Evolutionary conservation across 2,797 vertebrate species (phyloP).

Genomic region (Adrianichthys oophorus): DNA sequence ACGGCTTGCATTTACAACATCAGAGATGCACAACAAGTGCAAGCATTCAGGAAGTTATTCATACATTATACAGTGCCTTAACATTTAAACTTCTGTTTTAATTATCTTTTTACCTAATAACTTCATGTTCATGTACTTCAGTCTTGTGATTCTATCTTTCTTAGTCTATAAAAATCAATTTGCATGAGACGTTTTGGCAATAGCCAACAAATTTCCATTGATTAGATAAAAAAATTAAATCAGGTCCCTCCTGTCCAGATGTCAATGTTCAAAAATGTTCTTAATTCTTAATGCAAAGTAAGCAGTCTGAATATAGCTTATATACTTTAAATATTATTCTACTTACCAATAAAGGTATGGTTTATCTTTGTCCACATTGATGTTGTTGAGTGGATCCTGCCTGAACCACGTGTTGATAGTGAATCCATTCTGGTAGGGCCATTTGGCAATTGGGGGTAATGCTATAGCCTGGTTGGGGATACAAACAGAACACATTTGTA

Average conservation of each 20-base stretch:
- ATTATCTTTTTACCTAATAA: conserved; percentile 54
- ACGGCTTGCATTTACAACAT: conserved; percentile 46
- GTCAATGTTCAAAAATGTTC: no score
- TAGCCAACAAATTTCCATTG: no score
- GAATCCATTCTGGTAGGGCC: conserved; percentile 99
- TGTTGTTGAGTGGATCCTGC: conserved; percentile 99
- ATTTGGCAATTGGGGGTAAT: conserved; percentile 98
- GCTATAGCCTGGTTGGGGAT: conserved; percentile 87
- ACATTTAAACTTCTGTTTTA: conserved; percentile 63
- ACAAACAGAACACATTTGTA: conserved; percentile 9
- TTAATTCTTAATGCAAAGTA: no score
- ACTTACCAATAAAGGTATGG: conserved; percentile 99
- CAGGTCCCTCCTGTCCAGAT: no score
- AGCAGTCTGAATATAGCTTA: no score
- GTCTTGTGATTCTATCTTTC: background rate
- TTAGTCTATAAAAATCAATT: no score
- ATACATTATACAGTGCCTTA: conserved; percentile 45
- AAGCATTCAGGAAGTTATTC: conserved; percentile 21
- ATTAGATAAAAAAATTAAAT: no score
- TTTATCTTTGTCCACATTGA: conserved; percentile 99
- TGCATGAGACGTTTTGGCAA: no score
- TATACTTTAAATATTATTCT: background rate
- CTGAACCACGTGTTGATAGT: conserved; percentile 99
- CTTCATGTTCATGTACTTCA: conserved; percentile 28
- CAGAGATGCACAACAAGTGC: conserved; percentile 9